Evolutionary conservation across 2,113 vertebrate species (phyloP).

Genomic region (Gadus chalcogrammus): DNA sequence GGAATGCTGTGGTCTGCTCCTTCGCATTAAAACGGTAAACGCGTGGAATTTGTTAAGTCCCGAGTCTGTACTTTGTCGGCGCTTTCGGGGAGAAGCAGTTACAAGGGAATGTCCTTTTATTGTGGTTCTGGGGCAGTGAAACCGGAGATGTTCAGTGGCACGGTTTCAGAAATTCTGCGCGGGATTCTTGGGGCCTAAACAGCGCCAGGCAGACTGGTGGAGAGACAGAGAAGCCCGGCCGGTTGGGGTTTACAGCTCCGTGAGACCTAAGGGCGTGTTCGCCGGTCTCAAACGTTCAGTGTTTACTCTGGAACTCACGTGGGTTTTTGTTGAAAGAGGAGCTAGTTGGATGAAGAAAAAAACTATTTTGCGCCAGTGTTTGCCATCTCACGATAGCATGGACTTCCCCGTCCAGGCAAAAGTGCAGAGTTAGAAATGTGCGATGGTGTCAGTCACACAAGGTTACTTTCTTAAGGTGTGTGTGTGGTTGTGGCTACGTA

Average conservation of each 20-base stretch:
- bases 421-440: background rate
- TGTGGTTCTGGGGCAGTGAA: conserved; percentile 43
- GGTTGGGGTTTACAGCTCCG: conserved; percentile 20
- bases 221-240: conserved; percentile 12
- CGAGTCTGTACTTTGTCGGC: conserved; percentile 17
- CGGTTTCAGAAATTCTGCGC: conserved; percentile 13
- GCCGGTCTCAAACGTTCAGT: background rate
- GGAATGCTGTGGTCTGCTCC: conserved; percentile 47
- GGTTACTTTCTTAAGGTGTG: background rate
- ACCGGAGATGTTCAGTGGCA: conserved; percentile 22
- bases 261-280: conserved; percentile 25
- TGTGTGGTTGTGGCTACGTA: background rate
- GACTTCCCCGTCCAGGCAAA: background rate
- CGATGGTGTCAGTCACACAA: background rate
- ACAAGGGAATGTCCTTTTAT: conserved; percentile 39
- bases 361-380: no score
- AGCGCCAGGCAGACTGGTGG: background rate
- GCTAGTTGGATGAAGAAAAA: no score
- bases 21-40: conserved; percentile 39
- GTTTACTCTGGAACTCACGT: background rate
- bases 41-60: conserved; percentile 50
- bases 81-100: conserved; percentile 26
- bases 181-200: conserved; percentile 23
- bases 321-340: background rate
- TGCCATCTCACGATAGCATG: background rate